Base-by-base conservation (phyloP, 2,797 vertebrate species). In the Pangasius mekongensis region DNA sequence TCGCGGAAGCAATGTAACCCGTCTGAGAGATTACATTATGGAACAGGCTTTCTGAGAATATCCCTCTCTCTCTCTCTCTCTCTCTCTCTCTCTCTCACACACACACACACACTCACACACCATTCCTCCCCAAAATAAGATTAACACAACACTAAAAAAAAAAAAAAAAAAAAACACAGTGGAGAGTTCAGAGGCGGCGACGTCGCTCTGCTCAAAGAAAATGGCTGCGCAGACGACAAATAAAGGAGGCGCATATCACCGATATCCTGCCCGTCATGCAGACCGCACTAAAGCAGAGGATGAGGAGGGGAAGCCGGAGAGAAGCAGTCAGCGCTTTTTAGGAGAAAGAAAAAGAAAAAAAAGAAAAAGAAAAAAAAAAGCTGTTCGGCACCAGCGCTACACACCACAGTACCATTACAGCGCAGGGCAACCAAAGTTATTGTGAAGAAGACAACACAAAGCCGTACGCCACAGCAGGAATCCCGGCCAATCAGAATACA, bases 401-500 rank as follows among this genome's bases (percentile, higher is more conserved):
- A 95, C 94, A 95, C 91, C 95, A 93, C 93, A 95, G 94, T 91
- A 93, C 93, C 92, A 95, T 96, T 95, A 95, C 60, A 78, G 73
- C 58, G 43, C 60, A 86, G 71, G 91, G 89, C 93, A 91, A 73
- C 24, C 82, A 90, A 91, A 95, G 90, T 20, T 62, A 90, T 69
- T 88, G 85, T 83, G 88, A 89, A 81, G 56, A 91, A 89, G 43
- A 84, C 82, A 84, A 92, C 89, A 92, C 89, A 93, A 96, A 95
- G 95, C 94, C 94, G 94, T 94, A 94, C 91, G 94, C 94, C 93
- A 49, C 60, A 95, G 94, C 95, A 95, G 96, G 92, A 94, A 95
- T 95, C 93, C 92, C 93, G 94, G 89, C 94, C 93, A 95, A 93
- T 94, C 93, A 92, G 93, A 78, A 90, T 91, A 92, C 47, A 89